Conservation (phyloP, 2,113 vertebrate species). For the Plectropomus leopardus region DNA sequence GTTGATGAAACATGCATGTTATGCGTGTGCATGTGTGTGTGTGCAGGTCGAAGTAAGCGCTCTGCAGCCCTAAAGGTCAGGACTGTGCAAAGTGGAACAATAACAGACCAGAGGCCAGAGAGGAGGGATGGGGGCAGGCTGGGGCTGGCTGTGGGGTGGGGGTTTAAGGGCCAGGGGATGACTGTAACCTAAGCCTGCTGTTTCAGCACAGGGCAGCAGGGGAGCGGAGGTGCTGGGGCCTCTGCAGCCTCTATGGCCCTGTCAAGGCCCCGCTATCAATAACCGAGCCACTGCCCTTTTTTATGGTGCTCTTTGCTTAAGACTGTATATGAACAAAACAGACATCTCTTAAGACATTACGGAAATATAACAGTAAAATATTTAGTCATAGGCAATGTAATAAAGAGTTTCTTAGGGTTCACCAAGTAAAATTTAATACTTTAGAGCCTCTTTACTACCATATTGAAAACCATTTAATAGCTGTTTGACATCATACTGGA, state of each 20-base stretch:
- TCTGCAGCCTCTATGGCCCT: slow-evolving; percentile 70
- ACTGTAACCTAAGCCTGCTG: slow-evolving; percentile 90
- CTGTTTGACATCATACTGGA: neutral
- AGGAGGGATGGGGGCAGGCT: slow-evolving; percentile 45
- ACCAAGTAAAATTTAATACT: neutral
- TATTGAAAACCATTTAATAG: neutral
- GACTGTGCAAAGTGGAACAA: slow-evolving; percentile 92
- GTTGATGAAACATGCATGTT: slow-evolving; percentile 88
- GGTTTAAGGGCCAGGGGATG: slow-evolving; percentile 58
- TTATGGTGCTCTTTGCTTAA: slow-evolving; percentile 51
- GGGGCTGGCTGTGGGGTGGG: slow-evolving; percentile 57
- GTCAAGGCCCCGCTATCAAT: slow-evolving; percentile 81
- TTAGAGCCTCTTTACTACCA: neutral
- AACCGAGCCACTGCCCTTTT: slow-evolving; percentile 69
- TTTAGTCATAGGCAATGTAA: neutral
- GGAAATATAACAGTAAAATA: neutral
- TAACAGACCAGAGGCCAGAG: slow-evolving; percentile 85
- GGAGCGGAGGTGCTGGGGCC: slow-evolving; percentile 82
- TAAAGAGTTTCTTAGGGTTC: neutral
- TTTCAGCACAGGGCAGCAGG: slow-evolving; percentile 89
- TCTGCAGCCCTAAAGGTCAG: slow-evolving; percentile 87
- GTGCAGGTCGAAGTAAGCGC: slow-evolving; percentile 76
- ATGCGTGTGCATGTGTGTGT: slow-evolving; percentile 18
- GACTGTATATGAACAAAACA: slow-evolving; percentile 45
- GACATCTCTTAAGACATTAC: neutral